phyloP scores from a whole-genome alignment of 2,797 vertebrate genomes.

The Hydrocynus forskahlii region DNA sequence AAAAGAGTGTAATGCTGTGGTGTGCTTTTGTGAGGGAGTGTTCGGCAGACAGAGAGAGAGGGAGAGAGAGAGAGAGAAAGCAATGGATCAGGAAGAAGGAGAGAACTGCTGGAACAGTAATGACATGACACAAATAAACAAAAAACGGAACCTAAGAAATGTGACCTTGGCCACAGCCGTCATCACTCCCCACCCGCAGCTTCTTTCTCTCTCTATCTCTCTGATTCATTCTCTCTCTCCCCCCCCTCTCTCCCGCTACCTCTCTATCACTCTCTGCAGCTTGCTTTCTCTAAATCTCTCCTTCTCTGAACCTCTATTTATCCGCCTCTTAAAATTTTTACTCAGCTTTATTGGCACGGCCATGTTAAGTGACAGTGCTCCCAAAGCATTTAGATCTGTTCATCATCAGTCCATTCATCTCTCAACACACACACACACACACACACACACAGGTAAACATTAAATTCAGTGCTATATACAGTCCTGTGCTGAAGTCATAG shows the following conservation, averaged over 20 bases:
- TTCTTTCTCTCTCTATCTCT: conserved; percentile 12
- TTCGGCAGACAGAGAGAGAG: background rate
- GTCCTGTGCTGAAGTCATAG: too few relatives aligned
- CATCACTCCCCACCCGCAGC: conserved; percentile 11
- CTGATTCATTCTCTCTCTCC: background rate
- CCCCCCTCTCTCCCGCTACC: background rate
- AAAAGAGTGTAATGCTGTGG: conserved; percentile 12
- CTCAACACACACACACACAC: background rate
- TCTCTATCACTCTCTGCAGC: background rate
- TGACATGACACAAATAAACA: conserved; percentile 13
- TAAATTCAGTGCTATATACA: background rate
- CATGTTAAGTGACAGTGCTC: background rate
- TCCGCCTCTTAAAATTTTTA: background rate
- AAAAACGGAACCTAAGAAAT: conserved; percentile 22
- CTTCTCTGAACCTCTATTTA: background rate
- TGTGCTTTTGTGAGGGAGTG: conserved; percentile 1
- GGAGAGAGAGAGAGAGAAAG: conserved; percentile 29
- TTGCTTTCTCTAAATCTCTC: conserved; percentile 4
- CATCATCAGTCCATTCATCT: background rate
- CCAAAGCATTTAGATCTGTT: background rate
- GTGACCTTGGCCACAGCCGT: conserved; percentile 18
- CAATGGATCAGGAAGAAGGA: background rate
- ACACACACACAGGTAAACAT: background rate
- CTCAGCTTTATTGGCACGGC: background rate
- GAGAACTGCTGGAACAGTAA: background rate